A percentile compares a stretch with the other conserved stretches of the same genome.
Evolutionary conservation across 2,888 invertebrate species (phyloP).

Genomic region (Hyposoter dolosus): DNA sequence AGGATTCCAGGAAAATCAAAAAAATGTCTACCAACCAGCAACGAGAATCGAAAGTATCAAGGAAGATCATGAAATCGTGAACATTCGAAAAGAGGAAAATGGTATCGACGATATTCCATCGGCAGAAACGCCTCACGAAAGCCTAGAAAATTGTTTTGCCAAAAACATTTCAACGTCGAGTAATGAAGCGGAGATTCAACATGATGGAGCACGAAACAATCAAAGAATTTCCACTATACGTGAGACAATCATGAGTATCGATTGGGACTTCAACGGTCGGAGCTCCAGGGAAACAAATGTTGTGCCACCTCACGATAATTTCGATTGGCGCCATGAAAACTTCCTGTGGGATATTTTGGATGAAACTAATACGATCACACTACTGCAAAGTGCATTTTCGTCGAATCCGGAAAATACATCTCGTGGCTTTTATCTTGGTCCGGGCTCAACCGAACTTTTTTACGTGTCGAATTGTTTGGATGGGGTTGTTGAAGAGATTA

Average conservation of each 20-base stretch:
- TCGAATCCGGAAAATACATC: constrained; percentile 63
- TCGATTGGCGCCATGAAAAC: constrained; percentile 21
- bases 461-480: constrained; percentile 65
- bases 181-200: background rate
- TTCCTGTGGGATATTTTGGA: constrained; percentile 64
- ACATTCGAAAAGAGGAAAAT: constrained; percentile 56
- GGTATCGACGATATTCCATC: constrained; percentile 13
- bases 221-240: constrained; percentile 27
- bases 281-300: background rate
- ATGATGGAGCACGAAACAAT: background rate
- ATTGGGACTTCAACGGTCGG: constrained; percentile 48
- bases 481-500: constrained; percentile 68
- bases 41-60: constrained; percentile 38
- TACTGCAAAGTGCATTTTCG: constrained; percentile 68
- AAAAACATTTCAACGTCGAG: constrained; percentile 18
- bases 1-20: constrained; percentile 8
- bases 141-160: constrained; percentile 16
- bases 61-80: constrained; percentile 51
- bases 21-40: background rate
- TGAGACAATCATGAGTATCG: constrained; percentile 45
- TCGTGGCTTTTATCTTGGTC: constrained; percentile 68
- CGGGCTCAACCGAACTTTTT: constrained; percentile 63
- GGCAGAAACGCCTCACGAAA: background rate
- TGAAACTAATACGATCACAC: constrained; percentile 65
- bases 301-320: background rate